phyloP scores from a whole-genome alignment of 1,140 invertebrate genomes.

The Hermatobates lingyangjiaoensis region DNA sequence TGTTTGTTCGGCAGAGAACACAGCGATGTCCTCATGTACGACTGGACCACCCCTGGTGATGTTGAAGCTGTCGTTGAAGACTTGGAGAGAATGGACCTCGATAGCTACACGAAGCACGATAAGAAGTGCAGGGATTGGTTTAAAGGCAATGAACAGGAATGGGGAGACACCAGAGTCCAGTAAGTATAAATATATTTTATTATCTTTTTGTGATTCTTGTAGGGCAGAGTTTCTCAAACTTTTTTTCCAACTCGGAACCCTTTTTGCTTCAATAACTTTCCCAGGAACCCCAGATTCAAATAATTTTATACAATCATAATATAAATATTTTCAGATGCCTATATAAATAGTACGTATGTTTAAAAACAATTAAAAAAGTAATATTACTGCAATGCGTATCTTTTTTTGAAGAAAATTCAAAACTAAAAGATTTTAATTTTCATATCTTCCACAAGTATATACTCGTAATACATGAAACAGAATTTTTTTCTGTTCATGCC shows the following conservation, averaged over 20 bases:
- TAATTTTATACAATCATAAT: not conserved
- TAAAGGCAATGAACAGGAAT: conserved; percentile 36
- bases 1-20: conserved; percentile 28
- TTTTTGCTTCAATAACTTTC: not conserved
- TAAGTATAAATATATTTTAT: conserved; percentile 18
- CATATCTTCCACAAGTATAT: too few relatives aligned
- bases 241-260: not conserved
- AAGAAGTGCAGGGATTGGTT: conserved; percentile 57
- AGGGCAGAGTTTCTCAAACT: not conserved
- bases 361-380: too few relatives aligned
- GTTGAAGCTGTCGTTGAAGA: conserved; percentile 68
- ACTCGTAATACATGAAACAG: too few relatives aligned
- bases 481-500: too few relatives aligned
- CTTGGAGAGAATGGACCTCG: conserved; percentile 63
- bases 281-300: not conserved
- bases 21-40: conserved; percentile 62
- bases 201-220: not conserved
- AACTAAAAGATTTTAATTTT: too few relatives aligned
- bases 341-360: not conserved
- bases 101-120: conserved; percentile 27
- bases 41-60: conserved; percentile 64
- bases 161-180: conserved; percentile 31
- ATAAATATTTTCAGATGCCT: not conserved
- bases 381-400: too few relatives aligned
- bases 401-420: too few relatives aligned